Evolutionary conservation across 2,797 vertebrate species (phyloP), one percentile per base, ranked within the genome.

Genomic region (Pipistrellus kuhlii): DNA sequence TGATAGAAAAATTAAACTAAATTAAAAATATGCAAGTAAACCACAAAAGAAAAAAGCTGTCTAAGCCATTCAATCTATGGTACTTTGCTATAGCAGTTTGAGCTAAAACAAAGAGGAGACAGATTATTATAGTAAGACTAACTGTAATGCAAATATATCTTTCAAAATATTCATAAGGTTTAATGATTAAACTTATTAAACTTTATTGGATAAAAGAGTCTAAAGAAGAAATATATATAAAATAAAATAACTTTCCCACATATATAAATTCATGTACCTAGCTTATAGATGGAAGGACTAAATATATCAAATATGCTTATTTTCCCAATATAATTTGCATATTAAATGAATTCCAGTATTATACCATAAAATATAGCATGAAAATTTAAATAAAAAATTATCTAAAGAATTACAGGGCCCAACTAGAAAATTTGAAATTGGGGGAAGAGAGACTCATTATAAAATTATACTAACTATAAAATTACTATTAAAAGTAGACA

Each of bases 381-480:
- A 27, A 13, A 82, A 73, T 18, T 14, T 59, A 68, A 94, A 27
- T 12, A 20, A 86, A 86, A 81, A 81, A 38, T 21, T 11, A 73
- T 41, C 57, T 41, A 41, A 53, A 76, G 4, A 82, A 75, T 55
- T 59, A 75, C 38, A 86, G 6, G 5, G 15, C 41, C 9, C n/a
- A 86, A 86, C 41, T 20, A 82, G 32, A 86, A 69, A 59, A 75
- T 32, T 68, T 75, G 27, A 86, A 94, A 69, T 59, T 27, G 6
- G 5, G 7, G 8, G 25, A 86, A 27, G 25, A 81, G 3, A 51
- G 44, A 69, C 18, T 12, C 13, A 59, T 87, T 68, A 59, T 41
- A 82, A 82, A 94, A 91, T 75, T 59, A n/a, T 9, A 86, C 6
- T 72, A 8, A 81, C 41, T 32, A 75, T 75, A 75, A 86, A 41